Base-by-base conservation (phyloP, 2,888 invertebrate species). In the Drosophila percnosoma region DNA sequence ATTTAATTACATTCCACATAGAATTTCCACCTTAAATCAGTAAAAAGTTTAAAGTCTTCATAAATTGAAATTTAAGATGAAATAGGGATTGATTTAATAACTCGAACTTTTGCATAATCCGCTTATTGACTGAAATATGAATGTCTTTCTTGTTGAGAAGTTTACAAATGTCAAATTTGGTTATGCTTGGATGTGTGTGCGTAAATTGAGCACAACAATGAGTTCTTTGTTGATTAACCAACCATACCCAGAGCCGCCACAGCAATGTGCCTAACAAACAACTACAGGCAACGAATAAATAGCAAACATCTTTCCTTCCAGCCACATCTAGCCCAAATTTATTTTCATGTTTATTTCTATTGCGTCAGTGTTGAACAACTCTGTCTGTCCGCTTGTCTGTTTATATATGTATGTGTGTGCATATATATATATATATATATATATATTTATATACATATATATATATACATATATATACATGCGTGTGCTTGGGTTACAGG, bases 301-400 rank as follows among this genome's bases (percentile, higher is more conserved):
- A 55, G 55, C 63, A 57, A 73, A 72, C 63, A 70, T 73, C 40
- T 72, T 63, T 55, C 42, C 54, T 57, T 55, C 31, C 54, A 40
- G 70, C 51, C 33, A 55, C 55, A 53, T 36, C 21, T 48, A 57
- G 36, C 49, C 49, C 34, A 60, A 75, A 75, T 73, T 34, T 55
- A 38, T 48, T 40, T 45, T 45, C 34, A 60, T 68, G 51, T 68
- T 75, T 68, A 57, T 57, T 38, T 59, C 51, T 54, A 57, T 73
- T 73, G 70, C 70, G 64, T 73, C 73, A 63, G 51, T 62, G 15
- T 36, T 51, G 18, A 45, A 68, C 31, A 36, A 68, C 42, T 18
- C 27, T 38, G 36, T 42, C 51, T 38, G 36, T 49, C 31, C 18
- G 11, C 33, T 21, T 24, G 34, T 52, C 15, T 67, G 33, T 51